Conservation (phyloP, 2,113 vertebrate species). For the Stigmatopora argus region DNA sequence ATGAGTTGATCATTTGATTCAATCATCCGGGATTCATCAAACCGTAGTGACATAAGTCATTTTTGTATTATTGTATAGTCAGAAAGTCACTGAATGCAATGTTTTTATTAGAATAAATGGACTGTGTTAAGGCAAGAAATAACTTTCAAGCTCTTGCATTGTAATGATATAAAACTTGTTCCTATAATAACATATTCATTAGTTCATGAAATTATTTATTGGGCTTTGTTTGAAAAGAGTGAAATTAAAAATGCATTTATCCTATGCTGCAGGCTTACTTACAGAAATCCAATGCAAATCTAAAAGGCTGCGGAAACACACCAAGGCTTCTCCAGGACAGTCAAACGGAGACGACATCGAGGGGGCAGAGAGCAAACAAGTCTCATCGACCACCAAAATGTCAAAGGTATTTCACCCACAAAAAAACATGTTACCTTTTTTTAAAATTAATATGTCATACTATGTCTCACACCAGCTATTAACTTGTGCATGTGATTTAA, state of each 20-base stretch:
- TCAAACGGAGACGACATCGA: slow-evolving; percentile 72
- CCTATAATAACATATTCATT: not conserved
- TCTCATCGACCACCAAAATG: slow-evolving; percentile 86
- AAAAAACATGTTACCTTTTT: not conserved
- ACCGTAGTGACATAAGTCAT: too few relatives aligned
- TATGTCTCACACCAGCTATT: not conserved
- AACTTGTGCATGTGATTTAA: not conserved
- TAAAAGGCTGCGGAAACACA: slow-evolving; percentile 88
- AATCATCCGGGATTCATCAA: too few relatives aligned
- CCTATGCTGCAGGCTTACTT: slow-evolving; percentile 77
- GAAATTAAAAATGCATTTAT: slow-evolving; percentile 4
- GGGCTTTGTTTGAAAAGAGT: slow-evolving; percentile 4
- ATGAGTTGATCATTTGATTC: too few relatives aligned
- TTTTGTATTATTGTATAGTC: too few relatives aligned
- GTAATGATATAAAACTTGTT: not conserved
- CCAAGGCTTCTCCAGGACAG: slow-evolving; percentile 74
- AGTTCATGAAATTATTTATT: not conserved
- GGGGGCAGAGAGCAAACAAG: slow-evolving; percentile 77
- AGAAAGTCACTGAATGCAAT: too few relatives aligned
- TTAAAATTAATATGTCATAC: not conserved
- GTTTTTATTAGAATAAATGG: too few relatives aligned
- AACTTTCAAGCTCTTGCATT: not conserved
- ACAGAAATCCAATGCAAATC: slow-evolving; percentile 99
- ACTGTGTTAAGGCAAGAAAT: too few relatives aligned
- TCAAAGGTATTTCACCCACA: slow-evolving; percentile 66